These are phyloP conservation scores for Coregonus suidteri DNA, from an alignment of 2,797 vertebrate species.

Conservation along the genomic window DNA sequence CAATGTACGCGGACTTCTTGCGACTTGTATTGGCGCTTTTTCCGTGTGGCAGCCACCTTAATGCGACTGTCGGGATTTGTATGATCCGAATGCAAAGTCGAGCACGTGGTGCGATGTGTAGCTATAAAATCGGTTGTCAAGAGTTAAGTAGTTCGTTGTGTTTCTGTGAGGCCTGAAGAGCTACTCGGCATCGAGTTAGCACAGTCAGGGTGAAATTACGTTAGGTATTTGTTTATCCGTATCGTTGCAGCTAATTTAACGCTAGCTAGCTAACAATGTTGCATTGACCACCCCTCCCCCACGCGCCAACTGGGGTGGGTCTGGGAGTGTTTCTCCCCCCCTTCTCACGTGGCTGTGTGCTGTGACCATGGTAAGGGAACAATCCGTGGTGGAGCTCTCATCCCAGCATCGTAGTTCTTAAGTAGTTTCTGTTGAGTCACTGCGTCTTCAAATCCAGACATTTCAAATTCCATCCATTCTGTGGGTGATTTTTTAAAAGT, in stretches of 20 bases:
- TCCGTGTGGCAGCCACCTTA: not conserved
- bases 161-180: too few relatives aligned
- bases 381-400: not conserved
- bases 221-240: not conserved
- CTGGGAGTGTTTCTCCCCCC: too few relatives aligned
- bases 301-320: too few relatives aligned
- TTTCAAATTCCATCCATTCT: not conserved
- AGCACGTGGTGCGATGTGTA: not conserved
- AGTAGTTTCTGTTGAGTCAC: not conserved
- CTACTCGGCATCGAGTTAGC: conserved; percentile 1
- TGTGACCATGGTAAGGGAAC: not conserved
- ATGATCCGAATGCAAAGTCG: not conserved
- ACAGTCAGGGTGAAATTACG: not conserved
- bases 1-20: not conserved
- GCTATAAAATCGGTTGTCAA: too few relatives aligned
- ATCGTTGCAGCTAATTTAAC: not conserved
- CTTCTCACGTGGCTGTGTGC: too few relatives aligned
- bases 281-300: not conserved
- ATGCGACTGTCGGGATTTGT: not conserved
- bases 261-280: not conserved
- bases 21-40: not conserved
- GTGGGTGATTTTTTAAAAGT: not conserved
- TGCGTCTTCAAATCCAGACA: not conserved
- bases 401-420: too few relatives aligned
- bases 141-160: too few relatives aligned